These are phyloP conservation scores for Colaptes auratus DNA, from an alignment of 2,113 vertebrate species.

Conservation along the genomic window DNA sequence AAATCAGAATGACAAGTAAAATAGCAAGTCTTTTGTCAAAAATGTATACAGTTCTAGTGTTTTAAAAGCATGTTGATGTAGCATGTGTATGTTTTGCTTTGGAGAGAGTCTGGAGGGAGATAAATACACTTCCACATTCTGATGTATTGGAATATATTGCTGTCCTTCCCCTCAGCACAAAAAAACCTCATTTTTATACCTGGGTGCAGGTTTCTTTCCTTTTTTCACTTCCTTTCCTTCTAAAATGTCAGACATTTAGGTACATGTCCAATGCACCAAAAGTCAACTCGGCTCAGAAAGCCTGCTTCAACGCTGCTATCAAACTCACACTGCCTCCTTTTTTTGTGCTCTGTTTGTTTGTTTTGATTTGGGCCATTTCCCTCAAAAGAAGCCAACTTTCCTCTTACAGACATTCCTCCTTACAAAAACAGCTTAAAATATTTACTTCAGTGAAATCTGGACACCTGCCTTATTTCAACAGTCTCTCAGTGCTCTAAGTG, in stretches of 20 bases:
- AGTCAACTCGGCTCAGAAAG: not conserved
- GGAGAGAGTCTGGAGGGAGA: not conserved
- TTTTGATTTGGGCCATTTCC: not conserved
- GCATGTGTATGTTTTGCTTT: not conserved
- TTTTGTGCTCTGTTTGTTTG: not conserved
- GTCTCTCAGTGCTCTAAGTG: not conserved
- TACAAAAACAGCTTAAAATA: conserved; percentile 20
- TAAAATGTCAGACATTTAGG: not conserved
- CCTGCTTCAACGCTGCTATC: not conserved
- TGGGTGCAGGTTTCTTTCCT: not conserved
- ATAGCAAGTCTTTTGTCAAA: not conserved
- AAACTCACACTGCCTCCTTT: not conserved
- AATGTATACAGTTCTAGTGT: not conserved
- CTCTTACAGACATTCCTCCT: not conserved
- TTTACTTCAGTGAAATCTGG: conserved; percentile 34
- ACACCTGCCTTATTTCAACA: conserved; percentile 20
- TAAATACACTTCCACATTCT: not conserved
- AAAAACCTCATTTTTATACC: not conserved
- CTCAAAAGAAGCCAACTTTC: not conserved
- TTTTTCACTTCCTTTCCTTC: not conserved
- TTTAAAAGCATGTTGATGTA: not conserved
- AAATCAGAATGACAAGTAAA: conserved; percentile 32
- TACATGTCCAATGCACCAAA: not conserved
- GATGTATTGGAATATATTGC: not conserved
- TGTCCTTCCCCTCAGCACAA: accelerated